Evolutionary conservation across 1,140 invertebrate genomes (phyloP).

Genomic region (Drosophila neocordata): DNA sequence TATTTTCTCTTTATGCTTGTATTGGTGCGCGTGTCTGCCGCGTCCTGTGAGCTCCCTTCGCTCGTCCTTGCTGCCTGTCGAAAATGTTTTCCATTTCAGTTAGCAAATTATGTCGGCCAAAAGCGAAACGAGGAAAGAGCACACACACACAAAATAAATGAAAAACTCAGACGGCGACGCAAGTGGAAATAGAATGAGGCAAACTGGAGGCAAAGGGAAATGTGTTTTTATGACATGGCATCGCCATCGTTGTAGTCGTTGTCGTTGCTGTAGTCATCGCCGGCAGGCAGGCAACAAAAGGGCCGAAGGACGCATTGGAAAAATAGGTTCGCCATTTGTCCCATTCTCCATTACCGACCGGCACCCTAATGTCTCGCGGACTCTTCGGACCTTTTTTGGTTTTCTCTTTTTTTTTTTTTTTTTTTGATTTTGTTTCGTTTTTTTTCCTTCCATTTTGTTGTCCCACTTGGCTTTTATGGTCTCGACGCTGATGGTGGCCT

Average conservation of each 20-base stretch:
- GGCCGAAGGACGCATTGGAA: constrained; percentile 42
- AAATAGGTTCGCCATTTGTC: constrained; percentile 41
- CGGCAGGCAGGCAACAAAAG: constrained; percentile 43
- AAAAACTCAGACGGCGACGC: constrained; percentile 76
- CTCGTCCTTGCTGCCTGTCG: constrained; percentile 55
- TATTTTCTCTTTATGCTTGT: constrained; percentile 44
- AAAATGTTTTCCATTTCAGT: constrained; percentile 82
- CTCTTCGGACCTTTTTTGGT: constrained; percentile 48
- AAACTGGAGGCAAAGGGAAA: constrained; percentile 1
- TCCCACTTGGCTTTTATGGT: constrained; percentile 69
- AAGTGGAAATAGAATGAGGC: constrained; percentile 55
- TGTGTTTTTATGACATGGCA: constrained; percentile 59
- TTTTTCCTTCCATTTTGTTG: constrained; percentile 16
- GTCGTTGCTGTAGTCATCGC: neutral
- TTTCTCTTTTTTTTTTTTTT: constrained; percentile 23
- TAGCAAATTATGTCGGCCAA: constrained; percentile 81
- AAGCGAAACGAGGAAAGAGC: constrained; percentile 36
- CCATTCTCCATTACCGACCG: constrained; percentile 9
- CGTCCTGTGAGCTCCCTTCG: constrained; percentile 39
- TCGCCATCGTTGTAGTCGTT: constrained; percentile 1
- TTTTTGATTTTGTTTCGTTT: constrained; percentile 16
- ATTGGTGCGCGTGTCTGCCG: constrained; percentile 78
- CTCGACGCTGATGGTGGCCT: constrained; percentile 53
- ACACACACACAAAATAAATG: constrained; percentile 61
- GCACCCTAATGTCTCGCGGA: constrained; percentile 36